Conservation (phyloP, 2,797 vertebrate genomes). For the Fistularia commersonii region DNA sequence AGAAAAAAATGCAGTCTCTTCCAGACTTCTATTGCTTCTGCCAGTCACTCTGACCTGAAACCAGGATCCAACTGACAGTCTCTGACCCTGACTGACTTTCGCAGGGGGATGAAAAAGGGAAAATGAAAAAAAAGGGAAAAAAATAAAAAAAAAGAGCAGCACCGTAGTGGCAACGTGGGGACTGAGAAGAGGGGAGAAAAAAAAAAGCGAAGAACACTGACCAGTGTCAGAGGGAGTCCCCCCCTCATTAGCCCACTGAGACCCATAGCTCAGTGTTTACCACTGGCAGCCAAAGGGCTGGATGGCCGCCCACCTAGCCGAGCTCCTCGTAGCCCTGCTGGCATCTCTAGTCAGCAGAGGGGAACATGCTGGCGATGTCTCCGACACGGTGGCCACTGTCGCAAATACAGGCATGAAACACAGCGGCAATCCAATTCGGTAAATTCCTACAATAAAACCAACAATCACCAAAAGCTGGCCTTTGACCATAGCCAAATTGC, state of each 20-base stretch:
- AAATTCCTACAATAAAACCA: conserved; percentile 12
- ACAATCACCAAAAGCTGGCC: too few relatives aligned
- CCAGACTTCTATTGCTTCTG: conserved; percentile 9
- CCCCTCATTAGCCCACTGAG: conserved; percentile 61
- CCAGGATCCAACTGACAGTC: too few relatives aligned
- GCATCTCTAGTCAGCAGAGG: conserved; percentile 52
- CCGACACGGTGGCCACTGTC: conserved; percentile 19
- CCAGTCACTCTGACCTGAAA: conserved; percentile 34
- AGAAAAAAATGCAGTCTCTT: too few relatives aligned
- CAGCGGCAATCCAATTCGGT: conserved; percentile 34
- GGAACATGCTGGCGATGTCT: conserved; percentile 50
- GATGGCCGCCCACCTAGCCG: conserved; percentile 47
- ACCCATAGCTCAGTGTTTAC: conserved; percentile 61
- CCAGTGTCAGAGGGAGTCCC: conserved; percentile 54
- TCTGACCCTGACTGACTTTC: conserved; percentile 59
- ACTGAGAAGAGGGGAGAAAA: conserved; percentile 23
- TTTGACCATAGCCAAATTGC: too few relatives aligned
- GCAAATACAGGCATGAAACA: conserved; percentile 22
- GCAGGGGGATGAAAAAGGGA: conserved; percentile 2
- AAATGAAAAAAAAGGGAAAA: conserved; percentile 3
- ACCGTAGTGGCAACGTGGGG: conserved; percentile 28
- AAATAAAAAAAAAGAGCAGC: conserved; percentile 7
- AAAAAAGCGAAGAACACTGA: conserved; percentile 27
- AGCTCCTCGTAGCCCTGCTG: conserved; percentile 52
- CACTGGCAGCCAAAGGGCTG: conserved; percentile 52